A percentile compares a stretch with the other conserved stretches of the same genome.
These are phyloP conservation scores for Bombus ignitus DNA, from an alignment of 1,140 invertebrate species.

Conservation along the genomic window DNA sequence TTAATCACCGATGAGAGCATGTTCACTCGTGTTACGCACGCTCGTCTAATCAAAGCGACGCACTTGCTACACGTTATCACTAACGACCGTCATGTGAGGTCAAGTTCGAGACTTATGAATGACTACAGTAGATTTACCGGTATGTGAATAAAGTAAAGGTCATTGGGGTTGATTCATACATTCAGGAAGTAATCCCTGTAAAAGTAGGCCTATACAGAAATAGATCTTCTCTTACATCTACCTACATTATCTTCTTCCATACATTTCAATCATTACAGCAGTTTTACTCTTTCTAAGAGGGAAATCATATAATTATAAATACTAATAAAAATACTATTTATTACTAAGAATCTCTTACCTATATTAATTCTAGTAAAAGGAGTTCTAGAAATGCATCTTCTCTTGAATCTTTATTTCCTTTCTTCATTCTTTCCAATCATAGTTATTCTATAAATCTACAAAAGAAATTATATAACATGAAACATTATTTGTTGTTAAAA, in stretches of 20 bases:
- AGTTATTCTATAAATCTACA: background rate
- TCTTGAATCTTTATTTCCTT: background rate
- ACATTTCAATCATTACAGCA: background rate
- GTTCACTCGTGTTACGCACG: conserved; percentile 31
- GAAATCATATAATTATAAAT: no score
- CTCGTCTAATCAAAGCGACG: conserved; percentile 42
- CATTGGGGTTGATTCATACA: conserved; percentile 1
- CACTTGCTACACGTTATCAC: conserved; percentile 28
- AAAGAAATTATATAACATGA: background rate
- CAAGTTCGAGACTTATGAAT: conserved; percentile 41
- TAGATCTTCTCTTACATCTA: background rate
- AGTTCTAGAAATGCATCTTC: no score
- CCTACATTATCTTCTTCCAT: background rate
- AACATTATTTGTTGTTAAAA: background rate
- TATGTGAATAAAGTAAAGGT: conserved; percentile 7
- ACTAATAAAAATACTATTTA: background rate
- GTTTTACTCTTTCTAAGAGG: no score
- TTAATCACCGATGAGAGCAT: conserved; percentile 32
- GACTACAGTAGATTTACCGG: background rate
- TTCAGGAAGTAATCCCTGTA: background rate
- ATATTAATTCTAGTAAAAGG: background rate
- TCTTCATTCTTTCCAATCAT: background rate
- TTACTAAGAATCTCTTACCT: background rate
- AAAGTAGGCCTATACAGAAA: background rate
- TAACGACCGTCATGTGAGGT: conserved; percentile 3